Conservation (phyloP, 2,797 vertebrate species). For the Champsocephalus gunnari region DNA sequence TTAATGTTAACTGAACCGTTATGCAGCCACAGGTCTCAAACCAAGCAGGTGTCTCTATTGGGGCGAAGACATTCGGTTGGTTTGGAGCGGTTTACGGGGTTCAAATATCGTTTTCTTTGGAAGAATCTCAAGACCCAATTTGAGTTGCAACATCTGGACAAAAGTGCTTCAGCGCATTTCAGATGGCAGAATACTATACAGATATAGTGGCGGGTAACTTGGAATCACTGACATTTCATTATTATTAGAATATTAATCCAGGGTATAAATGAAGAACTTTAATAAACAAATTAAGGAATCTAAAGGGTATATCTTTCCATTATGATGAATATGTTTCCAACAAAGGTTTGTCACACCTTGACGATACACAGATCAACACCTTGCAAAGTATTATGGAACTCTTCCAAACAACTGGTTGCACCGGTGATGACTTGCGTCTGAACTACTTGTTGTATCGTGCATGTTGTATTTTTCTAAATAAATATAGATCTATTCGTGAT, state of each 20-base stretch:
- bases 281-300: neutral
- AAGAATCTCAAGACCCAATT: constrained; percentile 12
- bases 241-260: neutral
- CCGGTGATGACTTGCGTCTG: neutral
- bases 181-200: neutral
- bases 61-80: constrained; percentile 4
- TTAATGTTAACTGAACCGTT: constrained; percentile 55
- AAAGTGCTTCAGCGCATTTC: neutral
- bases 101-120: constrained; percentile 14
- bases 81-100: constrained; percentile 8
- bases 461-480: no score
- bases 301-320: neutral
- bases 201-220: neutral
- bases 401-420: constrained; percentile 7
- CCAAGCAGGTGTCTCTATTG: constrained; percentile 28
- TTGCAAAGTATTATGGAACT: neutral
- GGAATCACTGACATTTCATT: neutral
- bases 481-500: neutral
- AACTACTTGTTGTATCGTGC: neutral
- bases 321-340: neutral
- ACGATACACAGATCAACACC: neutral
- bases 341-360: neutral
- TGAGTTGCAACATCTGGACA: constrained; percentile 20
- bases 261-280: neutral
- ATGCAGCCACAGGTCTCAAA: constrained; percentile 24